Evolutionary conservation across 2,888 invertebrate genomes (phyloP).

Genomic region (Thysanoteuthis rhombus): DNA sequence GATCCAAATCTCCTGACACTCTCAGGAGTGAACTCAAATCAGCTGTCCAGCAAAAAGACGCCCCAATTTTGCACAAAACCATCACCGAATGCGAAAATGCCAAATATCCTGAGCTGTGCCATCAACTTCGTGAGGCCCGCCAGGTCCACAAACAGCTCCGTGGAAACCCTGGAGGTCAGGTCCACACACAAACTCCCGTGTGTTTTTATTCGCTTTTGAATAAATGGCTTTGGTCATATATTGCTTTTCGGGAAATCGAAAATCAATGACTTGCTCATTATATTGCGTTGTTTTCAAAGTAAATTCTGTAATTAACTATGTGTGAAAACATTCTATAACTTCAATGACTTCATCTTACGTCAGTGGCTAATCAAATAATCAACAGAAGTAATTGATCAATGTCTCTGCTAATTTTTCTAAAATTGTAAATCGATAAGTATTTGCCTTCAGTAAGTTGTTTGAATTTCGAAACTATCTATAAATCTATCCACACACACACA

Average conservation of each 20-base stretch:
- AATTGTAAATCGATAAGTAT: neutral
- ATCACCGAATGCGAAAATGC: neutral
- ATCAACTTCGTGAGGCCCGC: neutral
- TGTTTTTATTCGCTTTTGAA: neutral
- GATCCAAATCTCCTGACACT: neutral
- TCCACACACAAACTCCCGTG: neutral
- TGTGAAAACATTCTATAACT: too few species aligned
- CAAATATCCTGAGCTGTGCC: slow-evolving; percentile 12
- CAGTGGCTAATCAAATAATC: too few species aligned
- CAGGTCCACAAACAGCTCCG: neutral
- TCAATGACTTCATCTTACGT: too few species aligned
- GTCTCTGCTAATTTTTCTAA: too few species aligned
- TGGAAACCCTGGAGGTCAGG: neutral
- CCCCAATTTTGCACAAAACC: neutral
- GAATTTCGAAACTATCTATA: neutral
- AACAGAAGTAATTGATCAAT: too few species aligned
- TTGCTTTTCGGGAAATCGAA: too few species aligned
- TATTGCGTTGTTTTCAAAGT: too few species aligned
- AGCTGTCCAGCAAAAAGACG: neutral
- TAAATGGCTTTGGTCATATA: neutral
- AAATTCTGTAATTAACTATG: too few species aligned
- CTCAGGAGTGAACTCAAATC: neutral
- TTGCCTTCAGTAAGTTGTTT: neutral
- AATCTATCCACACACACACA: neutral
- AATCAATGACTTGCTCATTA: too few species aligned